phyloP scores from a whole-genome alignment of 2,888 invertebrate species.

The Elysia crispata region DNA sequence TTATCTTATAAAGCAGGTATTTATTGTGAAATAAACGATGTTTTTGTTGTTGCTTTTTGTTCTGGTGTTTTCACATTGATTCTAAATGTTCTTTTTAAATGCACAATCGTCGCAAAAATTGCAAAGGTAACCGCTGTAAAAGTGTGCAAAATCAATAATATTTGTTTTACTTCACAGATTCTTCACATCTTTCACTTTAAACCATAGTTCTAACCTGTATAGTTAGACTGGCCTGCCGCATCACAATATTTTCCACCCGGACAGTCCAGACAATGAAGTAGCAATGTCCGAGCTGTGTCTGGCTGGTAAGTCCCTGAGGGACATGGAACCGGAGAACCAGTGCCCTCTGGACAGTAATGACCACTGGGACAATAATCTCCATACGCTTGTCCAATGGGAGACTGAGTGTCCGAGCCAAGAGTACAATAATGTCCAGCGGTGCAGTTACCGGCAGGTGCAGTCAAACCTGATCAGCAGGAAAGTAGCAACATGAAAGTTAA shows the following conservation, averaged over 20 bases:
- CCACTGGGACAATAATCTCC: slow-evolving; percentile 73
- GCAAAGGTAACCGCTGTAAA: too few species aligned
- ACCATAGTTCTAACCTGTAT: slow-evolving; percentile 72
- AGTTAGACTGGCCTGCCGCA: slow-evolving; percentile 65
- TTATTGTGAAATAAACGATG: too few species aligned
- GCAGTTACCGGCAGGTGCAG: slow-evolving; percentile 66
- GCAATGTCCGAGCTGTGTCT: slow-evolving; percentile 55
- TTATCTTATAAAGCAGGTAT: too few species aligned
- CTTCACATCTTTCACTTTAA: too few species aligned
- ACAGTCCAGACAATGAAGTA: slow-evolving; percentile 69
- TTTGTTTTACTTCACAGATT: too few species aligned
- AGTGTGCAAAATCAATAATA: too few species aligned
- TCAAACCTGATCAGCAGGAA: slow-evolving; percentile 33
- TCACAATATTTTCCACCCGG: slow-evolving; percentile 72
- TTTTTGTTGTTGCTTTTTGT: too few species aligned
- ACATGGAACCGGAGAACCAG: slow-evolving; percentile 69
- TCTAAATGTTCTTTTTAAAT: too few species aligned
- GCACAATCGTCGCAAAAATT: too few species aligned
- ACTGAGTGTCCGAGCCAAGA: slow-evolving; percentile 58
- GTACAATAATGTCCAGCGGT: slow-evolving; percentile 67
- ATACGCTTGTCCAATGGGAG: slow-evolving; percentile 61
- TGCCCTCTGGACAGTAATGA: slow-evolving; percentile 71
- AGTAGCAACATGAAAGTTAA: too few species aligned
- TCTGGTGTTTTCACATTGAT: too few species aligned
- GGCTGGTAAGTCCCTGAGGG: slow-evolving; percentile 71